Conservation (phyloP, 2,113 vertebrate species). For the Epinephelus moara region DNA sequence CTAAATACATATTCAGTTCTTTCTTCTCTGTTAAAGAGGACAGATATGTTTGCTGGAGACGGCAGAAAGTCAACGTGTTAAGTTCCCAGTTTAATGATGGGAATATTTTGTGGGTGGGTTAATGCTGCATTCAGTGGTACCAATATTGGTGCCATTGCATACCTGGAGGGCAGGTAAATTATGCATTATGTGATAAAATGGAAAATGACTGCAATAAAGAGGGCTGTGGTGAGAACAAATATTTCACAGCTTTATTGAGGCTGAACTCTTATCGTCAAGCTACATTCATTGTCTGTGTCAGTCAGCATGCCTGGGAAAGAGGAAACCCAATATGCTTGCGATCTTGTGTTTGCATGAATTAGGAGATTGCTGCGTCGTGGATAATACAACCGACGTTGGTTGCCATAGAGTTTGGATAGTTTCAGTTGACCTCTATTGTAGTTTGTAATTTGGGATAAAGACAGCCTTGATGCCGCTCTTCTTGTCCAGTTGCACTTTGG, state of each 20-base stretch:
- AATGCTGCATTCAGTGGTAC: conserved; percentile 15
- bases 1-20: not conserved
- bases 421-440: conserved; percentile 63
- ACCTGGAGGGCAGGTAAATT: conserved; percentile 33
- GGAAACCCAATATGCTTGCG: conserved; percentile 46
- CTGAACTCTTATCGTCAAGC: conserved; percentile 9
- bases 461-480: conserved; percentile 52
- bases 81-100: not conserved
- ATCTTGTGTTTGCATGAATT: conserved; percentile 49
- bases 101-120: conserved; percentile 1
- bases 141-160: conserved; percentile 12
- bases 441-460: conserved; percentile 80
- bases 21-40: not conserved
- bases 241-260: conserved; percentile 14
- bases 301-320: conserved; percentile 45
- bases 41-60: too few species aligned
- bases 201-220: conserved; percentile 23
- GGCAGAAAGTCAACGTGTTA: not conserved
- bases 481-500: conserved; percentile 64
- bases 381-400: conserved; percentile 59
- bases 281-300: conserved; percentile 22
- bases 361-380: conserved; percentile 45
- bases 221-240: conserved; percentile 17
- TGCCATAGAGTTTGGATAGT: conserved; percentile 42
- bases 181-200: conserved; percentile 15